Base-by-base conservation (phyloP, 2,888 invertebrate species). In the Caenorhabditis auriculariae region DNA sequence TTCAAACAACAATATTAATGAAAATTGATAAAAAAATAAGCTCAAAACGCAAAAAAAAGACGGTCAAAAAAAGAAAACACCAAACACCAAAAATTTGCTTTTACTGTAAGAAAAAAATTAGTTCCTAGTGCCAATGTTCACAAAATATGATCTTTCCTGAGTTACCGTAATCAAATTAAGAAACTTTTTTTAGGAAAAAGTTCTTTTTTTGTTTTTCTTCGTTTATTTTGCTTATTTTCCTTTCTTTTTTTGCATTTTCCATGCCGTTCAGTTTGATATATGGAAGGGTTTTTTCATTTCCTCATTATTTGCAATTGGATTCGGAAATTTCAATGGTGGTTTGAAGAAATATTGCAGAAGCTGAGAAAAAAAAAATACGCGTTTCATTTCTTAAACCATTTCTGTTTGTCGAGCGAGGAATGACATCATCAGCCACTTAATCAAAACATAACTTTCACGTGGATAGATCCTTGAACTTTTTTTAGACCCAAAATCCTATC, bases 231-330 rank as follows among this genome's bases (percentile, higher is more conserved):
- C 29, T 41, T 39, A 35, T 26, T 41, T n/a, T 29, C 29, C 27
- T 15, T 17, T 17, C 17, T 37, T 6, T 4, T 1, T 12, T 5
- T 4, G 19, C 19, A 21, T 17, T 28, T 27, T 26, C n/a, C 3
- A 6, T 23, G 12, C 17, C 49, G 42, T 42, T 39, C 42, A 39
- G 42, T 41, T 17, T n/a, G n/a, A n/a, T n/a, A n/a, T n/a, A n/a
- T n/a, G n/a, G n/a, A n/a, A n/a, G n/a, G n/a, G n/a, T n/a, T n/a
- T n/a, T n/a, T n/a, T n/a, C n/a, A n/a, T n/a, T n/a, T n/a, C n/a
- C n/a, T n/a, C n/a, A n/a, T n/a, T n/a, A n/a, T n/a, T n/a, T n/a
- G n/a, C n/a, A n/a, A n/a, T n/a, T n/a, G n/a, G n/a, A n/a, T n/a
- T n/a, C n/a, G n/a, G n/a, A n/a, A n/a, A n/a, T n/a, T n/a, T n/a